phyloP scores from a whole-genome alignment of 2,113 vertebrate species.

The Alethe castanea region DNA sequence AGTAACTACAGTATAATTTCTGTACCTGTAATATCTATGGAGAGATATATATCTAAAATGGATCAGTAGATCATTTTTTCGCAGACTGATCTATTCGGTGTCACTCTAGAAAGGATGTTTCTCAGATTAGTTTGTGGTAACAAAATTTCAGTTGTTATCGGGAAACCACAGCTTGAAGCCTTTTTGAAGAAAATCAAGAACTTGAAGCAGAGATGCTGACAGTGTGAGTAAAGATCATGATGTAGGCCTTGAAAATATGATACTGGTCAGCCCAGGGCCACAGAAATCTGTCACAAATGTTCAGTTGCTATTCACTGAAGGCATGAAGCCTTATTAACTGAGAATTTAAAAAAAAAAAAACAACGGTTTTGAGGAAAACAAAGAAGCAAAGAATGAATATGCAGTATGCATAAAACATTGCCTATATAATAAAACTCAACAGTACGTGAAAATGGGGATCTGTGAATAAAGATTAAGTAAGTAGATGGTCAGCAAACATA shows the following conservation, averaged over 20 bases:
- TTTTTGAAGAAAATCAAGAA: not conserved
- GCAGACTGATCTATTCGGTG: not conserved
- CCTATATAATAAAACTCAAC: not conserved
- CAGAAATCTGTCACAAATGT: not conserved
- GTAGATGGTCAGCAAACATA: not conserved
- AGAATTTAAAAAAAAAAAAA: not conserved
- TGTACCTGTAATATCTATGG: not conserved
- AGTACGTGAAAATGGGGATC: not conserved
- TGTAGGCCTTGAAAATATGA: not conserved
- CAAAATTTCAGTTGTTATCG: not conserved
- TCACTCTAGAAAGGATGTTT: not conserved
- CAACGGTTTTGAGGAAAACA: not conserved
- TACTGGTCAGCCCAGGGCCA: not conserved
- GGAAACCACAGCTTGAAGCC: not conserved
- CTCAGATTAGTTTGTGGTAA: not conserved
- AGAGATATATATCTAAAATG: not conserved
- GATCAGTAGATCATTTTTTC: not conserved
- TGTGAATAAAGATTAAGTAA: not conserved
- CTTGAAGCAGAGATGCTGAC: not conserved
- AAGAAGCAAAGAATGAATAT: not conserved
- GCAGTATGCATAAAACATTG: fast-evolving
- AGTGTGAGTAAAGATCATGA: not conserved
- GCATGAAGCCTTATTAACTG: not conserved
- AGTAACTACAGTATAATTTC: not conserved
- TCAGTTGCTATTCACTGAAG: not conserved